Conservation (phyloP, 2,113 vertebrate species). For the Chionodraco myersi region DNA sequence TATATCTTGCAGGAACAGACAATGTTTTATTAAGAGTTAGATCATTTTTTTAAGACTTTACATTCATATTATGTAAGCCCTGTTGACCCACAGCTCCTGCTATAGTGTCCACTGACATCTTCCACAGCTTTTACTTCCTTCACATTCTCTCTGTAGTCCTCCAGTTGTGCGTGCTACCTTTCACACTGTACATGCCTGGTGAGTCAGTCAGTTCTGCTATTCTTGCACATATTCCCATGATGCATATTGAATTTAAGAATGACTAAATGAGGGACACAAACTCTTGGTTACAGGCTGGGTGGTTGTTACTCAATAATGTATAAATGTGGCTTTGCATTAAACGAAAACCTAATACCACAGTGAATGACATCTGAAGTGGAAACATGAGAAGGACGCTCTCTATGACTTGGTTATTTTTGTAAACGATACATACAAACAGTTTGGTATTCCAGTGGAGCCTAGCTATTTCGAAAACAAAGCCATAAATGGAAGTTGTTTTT, state of each 20-base stretch:
- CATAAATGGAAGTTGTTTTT: background rate
- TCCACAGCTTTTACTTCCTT: background rate
- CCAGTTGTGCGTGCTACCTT: conserved; percentile 12
- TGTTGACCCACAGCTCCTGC: background rate
- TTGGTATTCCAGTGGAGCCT: background rate
- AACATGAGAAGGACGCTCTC: background rate
- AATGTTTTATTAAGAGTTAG: conserved; percentile 38
- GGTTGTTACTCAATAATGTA: conserved; percentile 1
- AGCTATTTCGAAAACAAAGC: background rate
- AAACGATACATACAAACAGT: background rate
- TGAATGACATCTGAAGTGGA: background rate
- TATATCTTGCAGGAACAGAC: conserved; percentile 4
- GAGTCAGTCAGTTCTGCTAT: conserved; percentile 21
- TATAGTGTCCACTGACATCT: conserved; percentile 8
- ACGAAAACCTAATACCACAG: background rate
- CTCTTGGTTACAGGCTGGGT: background rate
- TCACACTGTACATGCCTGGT: background rate
- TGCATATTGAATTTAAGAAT: conserved; percentile 5
- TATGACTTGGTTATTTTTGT: background rate
- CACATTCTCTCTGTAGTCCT: conserved; percentile 14
- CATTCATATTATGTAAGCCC: background rate
- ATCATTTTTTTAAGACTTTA: conserved; percentile 22
- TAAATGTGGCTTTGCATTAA: conserved; percentile 3
- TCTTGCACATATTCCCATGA: conserved; percentile 7
- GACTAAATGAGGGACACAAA: background rate